These are phyloP conservation scores for Prunella fulvescens DNA, from an alignment of 2,113 vertebrate species.

Conservation along the genomic window DNA sequence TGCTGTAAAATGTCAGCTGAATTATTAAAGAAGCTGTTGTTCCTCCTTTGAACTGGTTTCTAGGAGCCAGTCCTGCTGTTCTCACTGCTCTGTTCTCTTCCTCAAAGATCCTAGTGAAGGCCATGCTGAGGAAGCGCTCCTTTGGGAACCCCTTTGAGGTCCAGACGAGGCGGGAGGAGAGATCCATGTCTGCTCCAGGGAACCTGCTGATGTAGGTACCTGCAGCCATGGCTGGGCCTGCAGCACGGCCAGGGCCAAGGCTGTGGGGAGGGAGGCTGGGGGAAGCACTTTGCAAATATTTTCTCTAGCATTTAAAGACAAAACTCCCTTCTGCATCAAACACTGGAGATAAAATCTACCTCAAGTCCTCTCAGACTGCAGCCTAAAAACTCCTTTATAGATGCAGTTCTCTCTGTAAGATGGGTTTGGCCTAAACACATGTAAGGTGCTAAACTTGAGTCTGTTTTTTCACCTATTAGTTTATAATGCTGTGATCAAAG, in stretches of 20 bases:
- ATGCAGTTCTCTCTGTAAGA: not conserved
- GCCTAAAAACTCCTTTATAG: not conserved
- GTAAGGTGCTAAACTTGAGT: not conserved
- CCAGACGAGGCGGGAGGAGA: conserved; percentile 85
- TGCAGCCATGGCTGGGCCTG: not conserved
- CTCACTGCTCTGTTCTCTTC: not conserved
- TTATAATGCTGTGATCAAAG: not conserved
- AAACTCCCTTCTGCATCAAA: not conserved
- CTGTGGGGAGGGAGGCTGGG: not conserved
- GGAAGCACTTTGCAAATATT: not conserved
- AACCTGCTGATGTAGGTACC: conserved; percentile 88
- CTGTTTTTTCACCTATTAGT: not conserved
- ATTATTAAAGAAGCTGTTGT: not conserved
- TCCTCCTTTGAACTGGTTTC: not conserved
- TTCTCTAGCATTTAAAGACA: not conserved
- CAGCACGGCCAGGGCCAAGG: accelerated
- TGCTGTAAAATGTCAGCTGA: not conserved
- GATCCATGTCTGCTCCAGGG: conserved; percentile 93
- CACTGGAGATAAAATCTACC: not conserved
- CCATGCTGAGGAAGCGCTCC: conserved; percentile 96
- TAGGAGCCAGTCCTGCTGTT: not conserved
- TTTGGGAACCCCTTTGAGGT: conserved; percentile 95
- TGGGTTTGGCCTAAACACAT: not conserved
- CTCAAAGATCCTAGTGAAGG: conserved; percentile 92
- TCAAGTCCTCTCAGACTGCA: not conserved